Conservation (phyloP, 2,888 invertebrate species). For the Drosophila atripex region DNA sequence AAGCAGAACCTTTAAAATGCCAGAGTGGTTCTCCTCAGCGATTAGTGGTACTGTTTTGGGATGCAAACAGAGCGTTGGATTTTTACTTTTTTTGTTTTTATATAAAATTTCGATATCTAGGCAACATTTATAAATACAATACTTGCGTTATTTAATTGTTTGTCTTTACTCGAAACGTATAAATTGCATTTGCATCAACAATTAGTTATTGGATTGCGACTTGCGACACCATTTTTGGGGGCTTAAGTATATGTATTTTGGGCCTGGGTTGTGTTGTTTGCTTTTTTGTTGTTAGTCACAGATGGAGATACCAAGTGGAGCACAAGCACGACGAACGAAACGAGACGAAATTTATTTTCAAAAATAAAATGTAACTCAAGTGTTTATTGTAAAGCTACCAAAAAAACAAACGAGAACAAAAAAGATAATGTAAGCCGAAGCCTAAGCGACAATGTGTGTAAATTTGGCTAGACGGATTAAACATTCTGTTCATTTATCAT, state of each 20-base stretch:
- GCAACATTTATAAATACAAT: conserved; percentile 75
- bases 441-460: conserved; percentile 62
- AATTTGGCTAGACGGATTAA: conserved; percentile 58
- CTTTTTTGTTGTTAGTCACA: conserved; percentile 53
- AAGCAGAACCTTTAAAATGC: conserved; percentile 16
- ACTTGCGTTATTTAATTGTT: conserved; percentile 57
- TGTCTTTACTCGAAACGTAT: conserved; percentile 37
- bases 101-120: conserved; percentile 50
- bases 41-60: conserved; percentile 33
- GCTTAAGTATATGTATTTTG: conserved; percentile 23
- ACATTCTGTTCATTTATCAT: conserved; percentile 44
- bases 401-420: conserved; percentile 39
- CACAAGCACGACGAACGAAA: conserved; percentile 45
- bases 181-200: conserved; percentile 27
- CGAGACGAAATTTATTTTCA: conserved; percentile 26
- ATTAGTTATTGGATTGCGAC: conserved; percentile 24
- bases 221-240: conserved; percentile 27
- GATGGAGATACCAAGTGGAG: conserved; percentile 28
- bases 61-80: no score
- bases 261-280: conserved; percentile 25
- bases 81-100: not conserved
- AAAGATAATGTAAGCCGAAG: conserved; percentile 31
- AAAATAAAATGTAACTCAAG: conserved; percentile 60
- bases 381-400: conserved; percentile 62
- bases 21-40: conserved; percentile 17